phyloP scores from a whole-genome alignment of 2,888 invertebrate species.

The Pantelozetes paolii region DNA sequence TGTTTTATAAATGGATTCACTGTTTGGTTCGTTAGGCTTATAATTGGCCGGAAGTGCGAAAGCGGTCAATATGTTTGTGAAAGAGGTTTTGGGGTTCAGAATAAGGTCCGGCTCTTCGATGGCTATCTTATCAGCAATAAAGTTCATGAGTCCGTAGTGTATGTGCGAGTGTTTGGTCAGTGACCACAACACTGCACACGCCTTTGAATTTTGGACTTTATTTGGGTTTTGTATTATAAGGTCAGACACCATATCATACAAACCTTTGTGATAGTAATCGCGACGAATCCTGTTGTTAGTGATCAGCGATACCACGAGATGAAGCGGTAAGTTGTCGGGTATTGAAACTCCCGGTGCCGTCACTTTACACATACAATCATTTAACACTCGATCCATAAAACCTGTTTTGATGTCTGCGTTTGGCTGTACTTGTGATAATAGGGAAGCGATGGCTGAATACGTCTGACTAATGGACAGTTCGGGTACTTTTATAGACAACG shows the following conservation, averaged over 20 bases:
- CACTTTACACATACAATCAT: constrained; percentile 3
- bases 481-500: not conserved
- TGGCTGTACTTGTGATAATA: no score
- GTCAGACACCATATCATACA: constrained; percentile 16
- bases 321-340: not conserved
- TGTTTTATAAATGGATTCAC: not conserved
- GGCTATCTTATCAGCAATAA: not conserved
- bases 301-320: constrained; percentile 1
- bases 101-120: not conserved
- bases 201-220: constrained; percentile 1
- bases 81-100: not conserved
- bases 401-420: not conserved
- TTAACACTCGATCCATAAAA: not conserved
- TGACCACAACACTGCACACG: not conserved
- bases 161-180: constrained; percentile 9
- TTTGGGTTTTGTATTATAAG: not conserved
- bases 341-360: constrained; percentile 2
- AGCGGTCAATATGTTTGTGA: not conserved
- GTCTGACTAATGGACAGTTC: not conserved
- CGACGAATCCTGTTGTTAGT: not conserved
- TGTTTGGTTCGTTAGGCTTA: not conserved
- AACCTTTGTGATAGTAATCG: constrained; percentile 9
- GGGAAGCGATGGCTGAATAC: not conserved
- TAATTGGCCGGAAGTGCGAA: constrained; percentile 20
- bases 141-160: not conserved